A percentile compares a stretch with the other conserved stretches of the same genome.
These are phyloP conservation scores for Setophaga coronata DNA, from an alignment of 2,113 vertebrate species.

Conservation along the genomic window DNA sequence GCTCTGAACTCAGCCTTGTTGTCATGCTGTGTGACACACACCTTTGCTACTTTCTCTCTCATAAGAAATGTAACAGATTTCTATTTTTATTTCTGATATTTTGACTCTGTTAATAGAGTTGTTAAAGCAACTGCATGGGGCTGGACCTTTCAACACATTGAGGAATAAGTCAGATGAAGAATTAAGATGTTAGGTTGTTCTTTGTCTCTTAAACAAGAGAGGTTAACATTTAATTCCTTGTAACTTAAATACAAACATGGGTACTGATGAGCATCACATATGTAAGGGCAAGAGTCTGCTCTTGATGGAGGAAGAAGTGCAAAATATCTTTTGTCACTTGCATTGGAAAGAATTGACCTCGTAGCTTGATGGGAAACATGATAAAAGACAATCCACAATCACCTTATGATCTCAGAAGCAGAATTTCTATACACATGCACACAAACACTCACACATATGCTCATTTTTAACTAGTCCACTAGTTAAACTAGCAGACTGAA, in stretches of 20 bases:
- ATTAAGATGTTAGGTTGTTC: background rate
- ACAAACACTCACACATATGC: too few species aligned
- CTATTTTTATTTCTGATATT: constrained; percentile 2
- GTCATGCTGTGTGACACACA: background rate
- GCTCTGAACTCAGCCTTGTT: background rate
- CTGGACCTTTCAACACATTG: background rate
- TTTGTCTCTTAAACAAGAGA: background rate
- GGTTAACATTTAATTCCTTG: background rate
- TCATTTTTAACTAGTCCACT: background rate
- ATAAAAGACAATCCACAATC: background rate
- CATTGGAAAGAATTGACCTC: background rate
- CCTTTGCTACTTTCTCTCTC: background rate
- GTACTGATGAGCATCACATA: background rate
- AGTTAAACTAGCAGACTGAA: background rate
- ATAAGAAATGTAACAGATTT: background rate
- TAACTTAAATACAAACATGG: background rate
- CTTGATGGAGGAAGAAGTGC: background rate
- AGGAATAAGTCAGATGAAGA: background rate
- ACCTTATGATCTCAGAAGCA: background rate
- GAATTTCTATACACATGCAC: background rate
- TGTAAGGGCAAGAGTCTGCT: background rate
- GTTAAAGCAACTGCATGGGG: background rate
- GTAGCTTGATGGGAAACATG: background rate
- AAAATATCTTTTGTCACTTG: background rate
- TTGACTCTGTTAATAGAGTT: background rate